A percentile compares a stretch with the other conserved stretches of the same genome.
Evolutionary conservation across 2,113 vertebrate genomes (phyloP).

Genomic region (Bos javanicus): DNA sequence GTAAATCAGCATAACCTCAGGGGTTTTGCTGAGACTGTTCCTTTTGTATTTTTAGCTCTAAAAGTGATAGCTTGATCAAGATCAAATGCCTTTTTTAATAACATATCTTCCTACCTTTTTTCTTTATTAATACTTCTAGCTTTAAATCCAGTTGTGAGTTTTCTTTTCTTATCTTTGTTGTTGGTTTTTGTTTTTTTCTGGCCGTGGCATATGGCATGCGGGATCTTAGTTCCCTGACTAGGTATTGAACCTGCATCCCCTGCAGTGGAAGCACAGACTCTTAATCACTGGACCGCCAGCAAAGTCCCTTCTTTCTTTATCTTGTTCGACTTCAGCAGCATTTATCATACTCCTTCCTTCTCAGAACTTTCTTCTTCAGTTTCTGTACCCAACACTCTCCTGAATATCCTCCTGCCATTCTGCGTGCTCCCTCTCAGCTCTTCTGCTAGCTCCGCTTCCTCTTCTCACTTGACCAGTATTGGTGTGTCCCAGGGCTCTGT

Average conservation of each 20-base stretch:
- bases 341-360: not conserved
- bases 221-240: not conserved
- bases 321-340: not conserved
- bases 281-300: not conserved
- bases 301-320: not conserved
- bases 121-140: not conserved
- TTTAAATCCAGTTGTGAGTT: not conserved
- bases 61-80: not conserved
- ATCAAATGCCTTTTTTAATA: not conserved
- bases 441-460: not conserved
- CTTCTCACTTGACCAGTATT: not conserved
- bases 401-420: not conserved
- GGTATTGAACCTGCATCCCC: not conserved
- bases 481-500: not conserved
- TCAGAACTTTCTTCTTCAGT: not conserved
- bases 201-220: not conserved
- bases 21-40: not conserved
- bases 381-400: not conserved
- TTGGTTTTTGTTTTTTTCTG: not conserved
- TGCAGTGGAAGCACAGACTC: not conserved
- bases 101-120: not conserved
- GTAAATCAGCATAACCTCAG: not conserved
- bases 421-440: not conserved
- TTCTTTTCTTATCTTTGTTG: not conserved
- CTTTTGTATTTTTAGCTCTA: not conserved